Percentiles rank a stretch among this genome's conserved stretches.
These are phyloP conservation scores for Labroides dimidiatus DNA, from an alignment of 2,797 vertebrate genomes.

Conservation along the genomic window DNA sequence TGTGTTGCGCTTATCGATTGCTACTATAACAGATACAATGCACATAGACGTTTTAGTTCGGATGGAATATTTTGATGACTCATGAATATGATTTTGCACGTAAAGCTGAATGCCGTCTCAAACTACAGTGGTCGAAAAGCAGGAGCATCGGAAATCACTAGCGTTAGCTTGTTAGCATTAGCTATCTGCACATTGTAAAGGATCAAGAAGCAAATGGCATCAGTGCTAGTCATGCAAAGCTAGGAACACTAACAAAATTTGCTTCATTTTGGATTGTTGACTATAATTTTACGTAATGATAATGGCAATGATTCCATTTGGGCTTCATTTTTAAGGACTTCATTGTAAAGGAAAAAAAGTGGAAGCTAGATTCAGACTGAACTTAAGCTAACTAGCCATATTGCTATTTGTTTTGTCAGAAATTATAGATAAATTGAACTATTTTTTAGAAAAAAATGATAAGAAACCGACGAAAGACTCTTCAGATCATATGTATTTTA, in stretches of 20 bases:
- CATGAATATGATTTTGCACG: rapidly evolving
- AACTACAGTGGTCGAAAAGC: background rate
- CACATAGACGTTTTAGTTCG: rapidly evolving
- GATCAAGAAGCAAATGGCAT: conserved; percentile 2
- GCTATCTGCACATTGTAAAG: conserved; percentile 11
- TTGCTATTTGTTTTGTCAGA: too few species aligned
- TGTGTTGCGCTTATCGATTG: conserved; percentile 11
- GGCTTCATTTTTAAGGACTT: background rate
- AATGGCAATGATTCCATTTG: background rate
- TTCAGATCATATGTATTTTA: too few species aligned
- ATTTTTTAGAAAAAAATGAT: too few species aligned
- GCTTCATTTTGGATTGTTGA: background rate
- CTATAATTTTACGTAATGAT: background rate
- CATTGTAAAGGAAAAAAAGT: too few species aligned
- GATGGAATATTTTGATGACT: rapidly evolving
- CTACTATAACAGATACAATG: background rate
- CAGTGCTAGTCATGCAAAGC: background rate
- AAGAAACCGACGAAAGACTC: too few species aligned
- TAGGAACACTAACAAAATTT: background rate
- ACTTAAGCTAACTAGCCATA: too few species aligned
- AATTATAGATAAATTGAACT: too few species aligned
- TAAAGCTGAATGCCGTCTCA: rapidly evolving
- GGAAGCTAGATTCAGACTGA: too few species aligned
- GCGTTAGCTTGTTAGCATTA: conserved; percentile 58
- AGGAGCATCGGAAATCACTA: background rate